Percentiles rank a stretch among this genome's conserved stretches.
Evolutionary conservation across 2,113 vertebrate species (phyloP).

Genomic region (Ellobius talpinus): DNA sequence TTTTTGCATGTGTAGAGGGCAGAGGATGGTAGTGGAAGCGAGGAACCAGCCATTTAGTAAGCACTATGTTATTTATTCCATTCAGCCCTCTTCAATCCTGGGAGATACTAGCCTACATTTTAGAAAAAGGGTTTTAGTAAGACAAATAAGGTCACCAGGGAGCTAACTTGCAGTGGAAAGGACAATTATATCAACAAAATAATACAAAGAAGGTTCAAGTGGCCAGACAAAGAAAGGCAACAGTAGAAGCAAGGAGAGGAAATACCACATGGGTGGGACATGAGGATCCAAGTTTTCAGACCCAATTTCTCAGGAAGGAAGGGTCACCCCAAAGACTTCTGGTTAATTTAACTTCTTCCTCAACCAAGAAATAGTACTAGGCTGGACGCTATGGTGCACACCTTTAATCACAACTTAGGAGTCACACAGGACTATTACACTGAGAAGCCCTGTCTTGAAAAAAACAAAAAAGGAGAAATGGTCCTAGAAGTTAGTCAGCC

Average conservation of each 20-base stretch:
- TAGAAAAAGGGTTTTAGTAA: background rate
- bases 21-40: background rate
- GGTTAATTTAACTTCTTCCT: background rate
- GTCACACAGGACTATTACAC: background rate
- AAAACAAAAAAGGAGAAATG: background rate
- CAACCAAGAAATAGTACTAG: background rate
- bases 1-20: background rate
- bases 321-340: background rate
- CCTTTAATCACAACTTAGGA: background rate
- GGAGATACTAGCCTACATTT: background rate
- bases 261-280: background rate
- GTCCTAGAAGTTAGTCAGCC: background rate
- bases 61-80: background rate
- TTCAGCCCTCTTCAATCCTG: background rate
- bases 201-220: background rate
- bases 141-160: background rate
- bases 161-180: background rate
- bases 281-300: conserved; percentile 6
- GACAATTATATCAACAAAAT: background rate
- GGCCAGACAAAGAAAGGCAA: background rate
- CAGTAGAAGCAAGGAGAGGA: background rate
- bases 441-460: background rate
- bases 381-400: background rate
- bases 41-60: background rate
- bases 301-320: background rate